Conservation (phyloP, 2,113 vertebrate genomes). For the Microtus richardsoni region DNA sequence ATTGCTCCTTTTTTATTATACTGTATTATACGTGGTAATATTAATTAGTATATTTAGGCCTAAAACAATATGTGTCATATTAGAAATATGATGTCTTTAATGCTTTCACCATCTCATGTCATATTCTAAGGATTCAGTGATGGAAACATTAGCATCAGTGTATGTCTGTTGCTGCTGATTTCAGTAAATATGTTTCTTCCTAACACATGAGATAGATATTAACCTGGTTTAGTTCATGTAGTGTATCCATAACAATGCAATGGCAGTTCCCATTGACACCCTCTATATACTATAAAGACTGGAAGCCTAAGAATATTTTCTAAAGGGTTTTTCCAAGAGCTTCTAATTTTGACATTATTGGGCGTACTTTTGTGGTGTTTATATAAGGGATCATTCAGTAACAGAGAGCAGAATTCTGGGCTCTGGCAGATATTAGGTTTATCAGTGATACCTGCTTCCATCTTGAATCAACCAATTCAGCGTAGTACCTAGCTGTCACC, state of each 20-base stretch:
- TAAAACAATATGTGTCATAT: neutral
- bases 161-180: neutral
- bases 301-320: neutral
- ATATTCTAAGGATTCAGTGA: neutral
- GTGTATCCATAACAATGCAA: neutral
- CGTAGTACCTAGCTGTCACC: neutral
- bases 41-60: neutral
- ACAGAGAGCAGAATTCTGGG: neutral
- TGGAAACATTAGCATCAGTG: neutral
- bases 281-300: neutral
- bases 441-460: neutral
- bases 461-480: neutral
- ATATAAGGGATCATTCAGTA: neutral
- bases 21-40: neutral
- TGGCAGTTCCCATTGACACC: neutral
- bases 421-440: neutral
- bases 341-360: slow-evolving; percentile 9
- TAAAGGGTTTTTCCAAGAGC: neutral
- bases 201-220: neutral
- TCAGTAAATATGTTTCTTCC: neutral
- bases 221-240: neutral
- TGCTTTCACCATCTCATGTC: neutral
- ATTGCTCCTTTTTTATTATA: neutral
- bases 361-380: neutral
- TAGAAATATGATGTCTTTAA: neutral